Evolutionary conservation across 2,888 invertebrate species (phyloP), one percentile per base, ranked within the genome.

Genomic region (Noctua fimbriata): DNA sequence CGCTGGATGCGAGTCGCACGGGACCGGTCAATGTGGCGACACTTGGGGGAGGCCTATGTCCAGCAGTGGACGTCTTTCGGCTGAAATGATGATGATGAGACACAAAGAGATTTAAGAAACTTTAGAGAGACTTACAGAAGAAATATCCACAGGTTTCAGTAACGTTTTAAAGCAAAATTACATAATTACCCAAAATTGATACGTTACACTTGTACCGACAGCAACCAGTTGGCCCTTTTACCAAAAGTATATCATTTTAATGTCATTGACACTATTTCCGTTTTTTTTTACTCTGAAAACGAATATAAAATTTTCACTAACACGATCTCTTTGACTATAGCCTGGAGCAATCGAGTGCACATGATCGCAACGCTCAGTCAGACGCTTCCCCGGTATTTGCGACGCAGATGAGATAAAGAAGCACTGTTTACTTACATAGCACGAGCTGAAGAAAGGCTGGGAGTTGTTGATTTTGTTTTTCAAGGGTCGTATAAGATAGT

Each of bases 341-440:
- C 76, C 78, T 7, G 65, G 49, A 79, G 75, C 87, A 85, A 89
- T 88, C 82, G 81, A 88, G 79, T 81, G 79, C 81, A 85, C 87
- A 86, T 79, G 86, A 86, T 83, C 81, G 73, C 82, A 69, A 47
- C 67, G 78, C 83, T 89, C 84, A 87, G 79, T 82, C 75, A 79
- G 80, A 73, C 76, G 81, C 67, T 80, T 55, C 65, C 12, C 65
- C 16, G 36, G 71, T 84, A 85, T 87, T 87, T 87, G 84, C 76
- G 69, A 87, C 55, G 65, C 79, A 84, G 87, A 87, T 85, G 85
- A 85, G 85, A 83, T 83, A 87, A 79, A 87, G 87, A 87, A 79
- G 79, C 12, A 28, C 10, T 83, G 76, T 87, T 83, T 87, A 83
- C 71, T 79, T 66, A 79, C 65, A 76, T 52, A 76, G 21, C 18